Conservation (phyloP, 2,888 invertebrate genomes). For the Dicranocentrus wangi region DNA sequence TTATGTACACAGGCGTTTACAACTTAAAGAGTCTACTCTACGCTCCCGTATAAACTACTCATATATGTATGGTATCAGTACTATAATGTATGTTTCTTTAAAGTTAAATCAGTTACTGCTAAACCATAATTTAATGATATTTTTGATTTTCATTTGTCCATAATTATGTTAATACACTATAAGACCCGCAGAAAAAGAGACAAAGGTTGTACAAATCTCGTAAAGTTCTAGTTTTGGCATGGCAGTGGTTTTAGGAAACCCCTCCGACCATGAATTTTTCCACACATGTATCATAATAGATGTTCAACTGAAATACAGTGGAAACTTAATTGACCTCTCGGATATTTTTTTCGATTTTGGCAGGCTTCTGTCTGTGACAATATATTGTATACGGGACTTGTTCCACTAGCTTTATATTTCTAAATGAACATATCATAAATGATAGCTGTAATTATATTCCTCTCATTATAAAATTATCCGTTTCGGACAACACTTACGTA, state of each 20-base stretch:
- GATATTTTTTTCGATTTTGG: conserved; percentile 24
- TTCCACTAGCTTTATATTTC: too few relatives aligned
- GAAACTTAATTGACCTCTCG: conserved; percentile 37
- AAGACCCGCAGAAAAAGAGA: conserved; percentile 59
- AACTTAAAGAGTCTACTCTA: too few relatives aligned
- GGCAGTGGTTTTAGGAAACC: conserved; percentile 57
- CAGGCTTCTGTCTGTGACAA: conserved; percentile 53
- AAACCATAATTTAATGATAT: conserved; percentile 5
- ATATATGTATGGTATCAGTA: conserved; percentile 10
- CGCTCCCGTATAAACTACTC: too few relatives aligned
- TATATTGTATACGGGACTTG: neutral
- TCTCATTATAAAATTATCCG: too few relatives aligned
- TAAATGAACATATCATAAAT: too few relatives aligned
- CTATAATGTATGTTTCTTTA: neutral
- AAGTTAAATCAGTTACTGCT: neutral
- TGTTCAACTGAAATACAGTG: neutral
- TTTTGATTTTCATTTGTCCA: conserved; percentile 3
- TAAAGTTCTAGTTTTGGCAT: conserved; percentile 44
- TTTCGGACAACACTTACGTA: too few relatives aligned
- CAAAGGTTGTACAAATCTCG: conserved; percentile 59
- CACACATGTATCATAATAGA: conserved; percentile 24
- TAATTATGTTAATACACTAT: neutral
- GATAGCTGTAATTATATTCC: too few relatives aligned
- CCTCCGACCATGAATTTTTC: conserved; percentile 55
- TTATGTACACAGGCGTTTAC: too few relatives aligned